Conservation (phyloP, 2,797 vertebrate genomes). For the Tragelaphus oryx region DNA sequence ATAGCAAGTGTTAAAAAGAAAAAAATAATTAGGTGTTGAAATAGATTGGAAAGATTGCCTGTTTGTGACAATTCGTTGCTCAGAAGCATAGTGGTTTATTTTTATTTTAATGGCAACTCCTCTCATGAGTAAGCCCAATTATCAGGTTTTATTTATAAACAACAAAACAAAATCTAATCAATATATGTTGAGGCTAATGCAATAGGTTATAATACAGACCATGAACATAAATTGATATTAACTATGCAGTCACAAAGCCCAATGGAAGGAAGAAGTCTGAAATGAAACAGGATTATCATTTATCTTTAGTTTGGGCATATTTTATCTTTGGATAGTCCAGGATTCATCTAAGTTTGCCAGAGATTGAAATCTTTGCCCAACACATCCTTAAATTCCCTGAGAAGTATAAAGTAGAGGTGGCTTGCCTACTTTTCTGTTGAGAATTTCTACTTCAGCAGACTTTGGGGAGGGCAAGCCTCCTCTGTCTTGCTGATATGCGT, state of each 20-base stretch:
- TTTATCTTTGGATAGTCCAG: conserved; percentile 47
- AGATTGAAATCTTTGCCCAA: conserved; percentile 55
- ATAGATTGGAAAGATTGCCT: neutral
- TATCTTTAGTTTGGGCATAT: conserved; percentile 65
- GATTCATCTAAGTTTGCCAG: conserved; percentile 46
- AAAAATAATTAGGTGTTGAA: neutral
- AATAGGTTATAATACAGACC: neutral
- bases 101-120: neutral
- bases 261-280: conserved; percentile 9
- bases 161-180: neutral
- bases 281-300: conserved; percentile 67
- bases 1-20: neutral
- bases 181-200: neutral
- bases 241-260: neutral
- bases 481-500: conserved; percentile 70
- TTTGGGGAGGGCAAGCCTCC: conserved; percentile 54
- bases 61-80: neutral
- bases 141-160: neutral
- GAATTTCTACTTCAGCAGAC: conserved; percentile 70
- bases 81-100: neutral
- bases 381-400: conserved; percentile 53
- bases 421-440: conserved; percentile 61
- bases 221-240: neutral
- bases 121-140: neutral
- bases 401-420: conserved; percentile 57